Percentiles rank a stretch among this genome's conserved stretches.
Evolutionary conservation across 2,113 vertebrate genomes (phyloP).

Genomic region (Pipra filicauda): DNA sequence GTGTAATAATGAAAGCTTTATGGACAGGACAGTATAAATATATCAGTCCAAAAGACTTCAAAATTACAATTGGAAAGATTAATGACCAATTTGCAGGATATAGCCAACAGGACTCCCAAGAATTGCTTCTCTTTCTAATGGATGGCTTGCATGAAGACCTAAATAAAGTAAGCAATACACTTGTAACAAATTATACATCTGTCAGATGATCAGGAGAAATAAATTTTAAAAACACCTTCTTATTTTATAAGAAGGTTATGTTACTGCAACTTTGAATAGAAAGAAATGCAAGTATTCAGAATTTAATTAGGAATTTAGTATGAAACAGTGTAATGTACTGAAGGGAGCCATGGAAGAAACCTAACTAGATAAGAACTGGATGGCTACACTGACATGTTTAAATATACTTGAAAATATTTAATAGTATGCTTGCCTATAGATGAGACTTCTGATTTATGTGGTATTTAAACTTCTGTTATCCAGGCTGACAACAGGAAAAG

Average conservation of each 20-base stretch:
- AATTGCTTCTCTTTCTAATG: conserved; percentile 96
- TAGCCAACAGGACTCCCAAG: conserved; percentile 97
- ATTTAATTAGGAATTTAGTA: neutral
- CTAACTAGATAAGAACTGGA: neutral
- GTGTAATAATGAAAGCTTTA: conserved; percentile 94
- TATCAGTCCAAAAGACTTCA: conserved; percentile 95
- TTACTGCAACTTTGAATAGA: neutral
- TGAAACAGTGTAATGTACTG: neutral
- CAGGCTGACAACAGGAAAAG: conserved; percentile 95
- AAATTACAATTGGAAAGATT: conserved; percentile 95
- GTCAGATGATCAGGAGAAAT: neutral
- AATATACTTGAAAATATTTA: neutral
- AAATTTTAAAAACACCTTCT: neutral
- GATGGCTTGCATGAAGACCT: conserved; percentile 97
- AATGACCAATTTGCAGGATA: conserved; percentile 93
- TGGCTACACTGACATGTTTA: neutral
- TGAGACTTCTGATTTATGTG: neutral
- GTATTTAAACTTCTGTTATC: neutral
- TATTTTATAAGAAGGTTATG: neutral
- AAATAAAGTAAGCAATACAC: conserved; percentile 85
- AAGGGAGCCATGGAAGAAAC: neutral
- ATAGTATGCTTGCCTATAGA: neutral
- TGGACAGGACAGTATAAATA: conserved; percentile 94
- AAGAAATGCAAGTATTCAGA: neutral
- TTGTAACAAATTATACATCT: neutral